Base-by-base conservation (phyloP, 2,797 vertebrate species). In the Smutsia gigantea region DNA sequence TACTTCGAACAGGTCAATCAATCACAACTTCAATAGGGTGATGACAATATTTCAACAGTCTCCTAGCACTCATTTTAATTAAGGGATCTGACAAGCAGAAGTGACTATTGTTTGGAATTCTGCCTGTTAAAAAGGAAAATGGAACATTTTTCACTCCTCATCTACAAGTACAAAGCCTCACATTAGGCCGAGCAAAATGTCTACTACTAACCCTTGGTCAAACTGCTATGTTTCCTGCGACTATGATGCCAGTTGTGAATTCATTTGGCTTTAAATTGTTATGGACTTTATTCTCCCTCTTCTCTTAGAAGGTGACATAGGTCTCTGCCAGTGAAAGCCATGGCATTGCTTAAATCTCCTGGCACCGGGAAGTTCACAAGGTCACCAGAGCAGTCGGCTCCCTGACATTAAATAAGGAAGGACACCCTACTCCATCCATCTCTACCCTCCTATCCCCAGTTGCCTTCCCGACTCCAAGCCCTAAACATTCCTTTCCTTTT, bases 211-310 rank as follows among this genome's bases (percentile, higher is more conserved):
- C 37, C 63, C 59, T 84, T 69, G 27, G 29, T 31, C 59, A 90
- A 55, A 84, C 46, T 84, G 8, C 57, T 61, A 55, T 93, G 77
- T 71, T 79, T 96, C 21, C 34, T 83, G 31, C 84, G 72, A 78
- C 69, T 57, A 18, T 71, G 57, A 31, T 85, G 13, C 87, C 83
- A 92, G 63, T 57, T 64, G n/a, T 71, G 46, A 90, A 94, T 97
- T 93, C 55, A 37, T 95, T 94, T 79, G 55, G 34, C 77, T 95
- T 90, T 87, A 93, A 94, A 86, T 61, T 77, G 18, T 61, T 75
- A 34, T 59, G 4, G 49, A 34, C 55, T 88, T 95, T 61, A 90
- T 92, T 68, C 85, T 95, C 42, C 39, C 59, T 84, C 64, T 90
- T 95, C 12, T 37, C 77, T 93, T 88, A 81, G 72, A 84, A 94